Evolutionary conservation across 2,113 vertebrate species (phyloP).

Genomic region (Scolopax mira): DNA sequence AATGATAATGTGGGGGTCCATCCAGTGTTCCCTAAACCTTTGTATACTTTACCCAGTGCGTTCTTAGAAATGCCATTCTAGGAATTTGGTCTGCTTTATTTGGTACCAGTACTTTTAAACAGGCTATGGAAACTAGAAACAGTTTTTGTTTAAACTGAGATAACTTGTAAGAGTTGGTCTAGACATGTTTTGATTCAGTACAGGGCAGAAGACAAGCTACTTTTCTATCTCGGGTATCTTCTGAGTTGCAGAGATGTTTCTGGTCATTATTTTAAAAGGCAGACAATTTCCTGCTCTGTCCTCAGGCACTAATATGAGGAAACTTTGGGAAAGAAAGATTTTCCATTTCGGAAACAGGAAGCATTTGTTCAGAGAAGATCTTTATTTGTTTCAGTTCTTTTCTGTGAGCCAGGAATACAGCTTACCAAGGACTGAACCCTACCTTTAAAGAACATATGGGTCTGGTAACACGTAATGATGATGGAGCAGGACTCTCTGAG

Average conservation of each 20-base stretch:
- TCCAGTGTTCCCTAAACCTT: background rate
- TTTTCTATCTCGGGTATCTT: background rate
- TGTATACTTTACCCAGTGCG: background rate
- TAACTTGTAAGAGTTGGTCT: background rate
- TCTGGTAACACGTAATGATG: background rate
- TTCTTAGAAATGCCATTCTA: background rate
- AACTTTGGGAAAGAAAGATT: background rate
- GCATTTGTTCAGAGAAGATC: background rate
- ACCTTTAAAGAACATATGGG: background rate
- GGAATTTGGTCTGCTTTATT: background rate
- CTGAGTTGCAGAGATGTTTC: background rate
- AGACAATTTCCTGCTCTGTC: background rate
- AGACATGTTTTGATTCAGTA: background rate
- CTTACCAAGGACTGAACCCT: background rate
- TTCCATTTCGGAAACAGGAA: background rate
- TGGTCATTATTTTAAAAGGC: background rate
- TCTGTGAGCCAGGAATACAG: background rate
- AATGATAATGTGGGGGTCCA: background rate
- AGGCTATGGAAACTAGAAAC: background rate
- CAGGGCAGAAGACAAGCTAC: background rate
- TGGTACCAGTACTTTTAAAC: background rate
- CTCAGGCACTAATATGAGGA: background rate
- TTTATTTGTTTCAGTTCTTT: conserved; percentile 5
- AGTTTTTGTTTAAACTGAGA: background rate
- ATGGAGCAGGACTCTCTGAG: background rate